Base-by-base conservation (phyloP, 1,140 invertebrate genomes). In the Capitella teleta region DNA sequence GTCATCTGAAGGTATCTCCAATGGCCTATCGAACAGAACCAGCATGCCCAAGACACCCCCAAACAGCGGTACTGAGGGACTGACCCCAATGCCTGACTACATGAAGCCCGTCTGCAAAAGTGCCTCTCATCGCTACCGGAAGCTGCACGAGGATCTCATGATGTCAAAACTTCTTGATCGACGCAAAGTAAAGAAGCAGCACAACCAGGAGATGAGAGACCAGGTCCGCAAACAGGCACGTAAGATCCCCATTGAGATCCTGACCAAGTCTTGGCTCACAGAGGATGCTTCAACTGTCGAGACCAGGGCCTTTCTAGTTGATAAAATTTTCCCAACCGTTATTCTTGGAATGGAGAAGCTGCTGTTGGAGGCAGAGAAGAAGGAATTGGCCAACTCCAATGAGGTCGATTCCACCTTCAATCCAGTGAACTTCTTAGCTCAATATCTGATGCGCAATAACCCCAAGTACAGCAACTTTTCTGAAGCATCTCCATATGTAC, bases 361-460 rank as follows among this genome's bases (percentile, higher is more conserved):
- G 1, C 51, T 74, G 18, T 62, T 57, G 23, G 69, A 70, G 54
- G 70, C 61, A 18, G 66, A 72, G 37, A 61, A 61, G 30, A 46
- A 58, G 50, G 61, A 59, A 18, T 47, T 74, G 21, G 56, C 62
- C 16, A 56, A 61, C 6, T 26, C 23, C 24, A 53, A 56, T 8
- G 56, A 58, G 42, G 51, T 54, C 26, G 62, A 70, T 49, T 52
- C 61, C 16, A 62, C 71, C 49, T 74, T 74, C 54, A 74, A 74
- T 54, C 72, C 72, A 1, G 58, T 74, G 4, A 72, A 73, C 57
- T 70, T 60, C 48, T 48, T 74, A n/a, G 72, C 68, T 21, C 64
- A 72, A 54, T 71, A 69, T 54, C 53, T 74, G 37, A 64, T 73
- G 61, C 59, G 70, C 46, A 72, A 74, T 55, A 73, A 74, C 50